Evolutionary conservation across 2,888 invertebrate genomes (phyloP).

Genomic region (Dynastes tityus): DNA sequence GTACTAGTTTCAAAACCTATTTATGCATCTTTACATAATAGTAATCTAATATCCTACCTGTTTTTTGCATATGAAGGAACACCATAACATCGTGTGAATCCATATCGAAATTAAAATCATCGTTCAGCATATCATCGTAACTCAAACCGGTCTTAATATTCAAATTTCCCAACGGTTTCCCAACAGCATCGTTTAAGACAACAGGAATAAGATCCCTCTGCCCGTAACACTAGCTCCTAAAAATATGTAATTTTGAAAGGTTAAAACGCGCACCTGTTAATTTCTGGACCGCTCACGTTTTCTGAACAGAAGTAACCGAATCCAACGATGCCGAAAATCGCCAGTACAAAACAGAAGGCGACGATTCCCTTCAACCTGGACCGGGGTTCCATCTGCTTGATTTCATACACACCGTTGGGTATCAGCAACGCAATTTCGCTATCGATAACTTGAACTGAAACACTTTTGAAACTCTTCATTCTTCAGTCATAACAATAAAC

Average conservation of each 20-base stretch:
- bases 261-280: neutral
- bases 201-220: slow-evolving; percentile 70
- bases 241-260: slow-evolving; percentile 47
- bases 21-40: no score
- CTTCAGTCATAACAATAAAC: slow-evolving; percentile 58
- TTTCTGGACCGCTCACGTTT: slow-evolving; percentile 76
- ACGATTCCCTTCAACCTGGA: slow-evolving; percentile 86
- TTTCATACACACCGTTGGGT: slow-evolving; percentile 85
- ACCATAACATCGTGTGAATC: slow-evolving; percentile 97
- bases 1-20: no score
- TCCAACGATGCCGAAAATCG: slow-evolving; percentile 89
- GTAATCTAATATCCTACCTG: slow-evolving; percentile 72
- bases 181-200: slow-evolving; percentile 63
- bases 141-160: slow-evolving; percentile 80
- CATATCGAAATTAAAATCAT: slow-evolving; percentile 91
- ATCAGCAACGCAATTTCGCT: slow-evolving; percentile 86
- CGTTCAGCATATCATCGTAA: slow-evolving; percentile 89
- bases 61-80: slow-evolving; percentile 98
- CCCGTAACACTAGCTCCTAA: slow-evolving; percentile 76
- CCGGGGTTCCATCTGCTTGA: slow-evolving; percentile 88
- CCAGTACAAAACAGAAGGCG: slow-evolving; percentile 86
- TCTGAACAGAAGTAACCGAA: slow-evolving; percentile 93
- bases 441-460: slow-evolving; percentile 86
- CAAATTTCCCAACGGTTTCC: slow-evolving; percentile 65
- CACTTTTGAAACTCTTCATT: slow-evolving; percentile 73